These are phyloP conservation scores for Corythaeola cristata DNA, from an alignment of 2,113 vertebrate genomes.

Conservation along the genomic window DNA sequence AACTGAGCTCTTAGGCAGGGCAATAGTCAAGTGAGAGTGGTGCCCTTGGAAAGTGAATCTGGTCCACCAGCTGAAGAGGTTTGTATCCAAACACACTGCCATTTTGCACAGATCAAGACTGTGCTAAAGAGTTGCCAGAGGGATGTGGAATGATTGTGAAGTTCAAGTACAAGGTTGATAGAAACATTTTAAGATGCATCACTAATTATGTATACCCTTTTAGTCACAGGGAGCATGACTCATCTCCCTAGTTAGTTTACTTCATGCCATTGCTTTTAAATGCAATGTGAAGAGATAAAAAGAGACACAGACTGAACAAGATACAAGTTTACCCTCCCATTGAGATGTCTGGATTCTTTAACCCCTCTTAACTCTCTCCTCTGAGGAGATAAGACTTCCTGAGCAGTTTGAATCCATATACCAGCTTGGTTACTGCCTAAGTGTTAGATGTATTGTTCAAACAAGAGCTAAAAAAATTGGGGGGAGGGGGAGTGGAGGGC, in stretches of 20 bases:
- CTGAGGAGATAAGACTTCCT: neutral
- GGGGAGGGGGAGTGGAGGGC: too few relatives aligned
- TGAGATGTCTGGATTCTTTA: neutral
- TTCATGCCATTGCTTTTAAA: neutral
- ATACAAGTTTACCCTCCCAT: neutral
- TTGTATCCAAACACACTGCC: neutral
- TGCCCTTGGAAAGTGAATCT: neutral
- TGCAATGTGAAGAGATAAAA: neutral
- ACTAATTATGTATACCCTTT: conserved; percentile 2
- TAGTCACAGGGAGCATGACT: neutral
- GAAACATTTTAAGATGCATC: neutral
- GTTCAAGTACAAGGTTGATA: neutral
- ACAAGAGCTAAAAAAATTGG: neutral
- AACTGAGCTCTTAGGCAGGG: neutral
- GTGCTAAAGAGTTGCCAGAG: neutral
- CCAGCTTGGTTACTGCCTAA: neutral
- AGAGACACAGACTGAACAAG: neutral
- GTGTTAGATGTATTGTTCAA: neutral
- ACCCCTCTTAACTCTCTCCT: neutral
- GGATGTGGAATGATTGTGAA: neutral
- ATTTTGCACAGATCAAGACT: neutral
- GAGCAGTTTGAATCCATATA: neutral
- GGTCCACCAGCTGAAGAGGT: neutral
- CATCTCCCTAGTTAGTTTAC: neutral
- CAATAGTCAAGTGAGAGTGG: neutral